Evolutionary conservation across 2,888 invertebrate species (phyloP).

Genomic region (Lasioglossum morio): DNA sequence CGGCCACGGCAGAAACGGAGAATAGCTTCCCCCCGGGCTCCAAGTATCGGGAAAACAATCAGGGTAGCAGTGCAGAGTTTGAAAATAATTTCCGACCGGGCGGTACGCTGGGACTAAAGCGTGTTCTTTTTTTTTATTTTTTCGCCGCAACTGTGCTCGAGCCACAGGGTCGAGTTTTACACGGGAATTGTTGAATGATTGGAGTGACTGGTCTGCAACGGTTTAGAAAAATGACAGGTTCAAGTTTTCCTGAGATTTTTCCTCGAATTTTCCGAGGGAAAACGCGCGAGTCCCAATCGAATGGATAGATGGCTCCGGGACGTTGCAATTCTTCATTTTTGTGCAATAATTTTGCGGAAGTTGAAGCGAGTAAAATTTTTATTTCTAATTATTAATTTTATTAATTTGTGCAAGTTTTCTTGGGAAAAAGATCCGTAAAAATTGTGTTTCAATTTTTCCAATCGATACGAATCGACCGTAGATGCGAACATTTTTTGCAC

Average conservation of each 20-base stretch:
- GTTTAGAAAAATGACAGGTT: not conserved
- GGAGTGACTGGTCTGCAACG: not conserved
- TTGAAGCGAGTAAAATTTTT: too few relatives aligned
- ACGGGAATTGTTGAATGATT: not conserved
- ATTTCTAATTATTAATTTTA: too few relatives aligned
- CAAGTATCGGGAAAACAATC: slow-evolving; percentile 27
- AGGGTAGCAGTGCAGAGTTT: not conserved
- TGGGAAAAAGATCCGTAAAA: too few relatives aligned
- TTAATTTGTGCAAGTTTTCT: too few relatives aligned
- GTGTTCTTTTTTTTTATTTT: not conserved
- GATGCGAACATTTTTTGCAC: too few relatives aligned
- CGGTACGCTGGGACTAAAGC: not conserved
- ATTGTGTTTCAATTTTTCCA: too few relatives aligned
- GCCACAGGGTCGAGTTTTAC: not conserved
- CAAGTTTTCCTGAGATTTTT: not conserved
- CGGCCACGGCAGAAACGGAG: not conserved
- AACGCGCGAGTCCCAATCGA: too few relatives aligned
- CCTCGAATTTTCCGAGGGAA: not conserved
- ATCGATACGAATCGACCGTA: too few relatives aligned
- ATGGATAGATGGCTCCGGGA: too few relatives aligned
- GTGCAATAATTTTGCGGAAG: too few relatives aligned
- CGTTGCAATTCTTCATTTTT: too few relatives aligned
- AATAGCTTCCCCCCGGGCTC: not conserved
- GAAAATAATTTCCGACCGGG: slow-evolving; percentile 1
- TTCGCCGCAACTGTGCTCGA: not conserved